A percentile compares a stretch with the other conserved stretches of the same genome.
phyloP scores from a whole-genome alignment of 2,113 vertebrate genomes.

The Entomyzon cyanotis region DNA sequence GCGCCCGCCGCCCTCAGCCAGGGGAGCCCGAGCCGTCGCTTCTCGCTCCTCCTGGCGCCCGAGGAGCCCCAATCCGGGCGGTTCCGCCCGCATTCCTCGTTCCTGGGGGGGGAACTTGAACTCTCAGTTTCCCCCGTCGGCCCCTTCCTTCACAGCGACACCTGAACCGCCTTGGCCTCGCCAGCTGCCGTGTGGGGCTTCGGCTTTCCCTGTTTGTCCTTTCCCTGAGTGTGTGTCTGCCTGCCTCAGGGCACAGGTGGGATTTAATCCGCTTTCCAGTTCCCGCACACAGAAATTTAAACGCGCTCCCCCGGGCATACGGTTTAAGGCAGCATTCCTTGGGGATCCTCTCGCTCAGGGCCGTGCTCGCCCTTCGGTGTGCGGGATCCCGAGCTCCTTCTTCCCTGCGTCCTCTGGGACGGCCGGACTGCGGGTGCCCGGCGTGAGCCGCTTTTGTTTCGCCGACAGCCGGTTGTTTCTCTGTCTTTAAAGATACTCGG shows the following conservation, averaged over 20 bases:
- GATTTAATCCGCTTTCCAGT: background rate
- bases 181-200: background rate
- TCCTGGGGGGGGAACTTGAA: background rate
- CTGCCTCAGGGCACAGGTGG: background rate
- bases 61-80: background rate
- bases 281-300: background rate
- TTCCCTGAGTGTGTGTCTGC: background rate
- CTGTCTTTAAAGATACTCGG: background rate
- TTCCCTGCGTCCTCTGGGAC: background rate
- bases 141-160: background rate
- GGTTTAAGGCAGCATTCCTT: background rate
- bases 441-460: conserved; percentile 8
- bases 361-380: background rate
- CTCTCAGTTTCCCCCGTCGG: background rate
- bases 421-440: background rate
- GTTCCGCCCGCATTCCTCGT: background rate
- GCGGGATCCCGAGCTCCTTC: background rate
- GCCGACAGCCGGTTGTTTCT: background rate
- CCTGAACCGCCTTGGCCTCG: background rate
- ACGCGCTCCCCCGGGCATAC: background rate
- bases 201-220: background rate
- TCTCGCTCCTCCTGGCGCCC: background rate
- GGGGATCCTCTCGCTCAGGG: background rate
- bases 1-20: background rate
- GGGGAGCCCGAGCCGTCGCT: background rate